phyloP scores from a whole-genome alignment of 2,113 vertebrate species.

The Larimichthys crocea region DNA sequence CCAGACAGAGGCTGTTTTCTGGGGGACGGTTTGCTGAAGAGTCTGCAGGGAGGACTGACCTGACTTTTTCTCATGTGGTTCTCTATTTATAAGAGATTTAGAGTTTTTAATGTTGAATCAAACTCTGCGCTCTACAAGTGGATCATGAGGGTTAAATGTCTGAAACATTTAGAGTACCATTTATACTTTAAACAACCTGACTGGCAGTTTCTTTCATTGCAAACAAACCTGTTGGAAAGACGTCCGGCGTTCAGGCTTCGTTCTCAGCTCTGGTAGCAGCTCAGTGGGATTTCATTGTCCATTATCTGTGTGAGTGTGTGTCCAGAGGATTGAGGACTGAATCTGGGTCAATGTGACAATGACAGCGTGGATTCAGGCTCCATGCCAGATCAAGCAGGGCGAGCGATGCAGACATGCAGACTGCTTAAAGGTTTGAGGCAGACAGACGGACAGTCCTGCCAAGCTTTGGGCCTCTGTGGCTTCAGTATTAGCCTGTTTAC shows the following conservation, averaged over 20 bases:
- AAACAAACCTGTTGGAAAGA: too few relatives aligned
- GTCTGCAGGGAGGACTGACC: too few relatives aligned
- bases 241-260: not conserved
- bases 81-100: too few relatives aligned
- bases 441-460: not conserved
- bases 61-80: too few relatives aligned
- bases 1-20: too few relatives aligned
- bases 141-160: too few relatives aligned
- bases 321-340: conserved; percentile 23
- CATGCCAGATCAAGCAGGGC: not conserved
- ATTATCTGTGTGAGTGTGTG: conserved; percentile 4
- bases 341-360: conserved; percentile 53
- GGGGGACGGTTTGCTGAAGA: too few relatives aligned
- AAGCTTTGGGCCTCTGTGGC: not conserved
- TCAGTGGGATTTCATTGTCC: not conserved
- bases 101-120: too few relatives aligned
- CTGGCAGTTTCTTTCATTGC: too few relatives aligned
- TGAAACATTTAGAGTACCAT: too few relatives aligned
- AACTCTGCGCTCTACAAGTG: too few relatives aligned
- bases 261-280: not conserved
- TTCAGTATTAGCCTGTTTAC: not conserved
- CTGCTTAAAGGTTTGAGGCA: not conserved
- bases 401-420: not conserved
- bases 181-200: too few relatives aligned
- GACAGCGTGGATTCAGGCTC: not conserved